A percentile compares a stretch with the other conserved stretches of the same genome.
Evolutionary conservation across 1,140 invertebrate genomes (phyloP).

Genomic region (Artemia franciscana): DNA sequence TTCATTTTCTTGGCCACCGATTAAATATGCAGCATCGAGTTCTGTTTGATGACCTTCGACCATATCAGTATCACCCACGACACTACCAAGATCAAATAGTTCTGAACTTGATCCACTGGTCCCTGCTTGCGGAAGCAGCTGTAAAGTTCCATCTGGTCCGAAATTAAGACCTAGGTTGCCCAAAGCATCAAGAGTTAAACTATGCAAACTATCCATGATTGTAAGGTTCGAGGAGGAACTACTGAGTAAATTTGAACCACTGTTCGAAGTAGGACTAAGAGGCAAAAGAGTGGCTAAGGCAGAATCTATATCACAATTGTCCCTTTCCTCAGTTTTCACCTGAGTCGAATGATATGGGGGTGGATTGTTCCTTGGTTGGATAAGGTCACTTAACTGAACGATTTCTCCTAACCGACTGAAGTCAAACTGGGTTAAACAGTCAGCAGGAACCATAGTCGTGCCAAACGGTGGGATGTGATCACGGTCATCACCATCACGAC

Average conservation of each 20-base stretch:
- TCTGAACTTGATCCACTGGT: background rate
- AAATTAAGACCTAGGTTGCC: background rate
- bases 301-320: slow-evolving; percentile 1
- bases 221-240: background rate
- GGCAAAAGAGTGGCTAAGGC: background rate
- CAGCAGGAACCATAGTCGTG: slow-evolving; percentile 29
- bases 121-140: background rate
- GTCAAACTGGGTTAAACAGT: slow-evolving; percentile 29
- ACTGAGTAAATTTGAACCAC: slow-evolving; percentile 1
- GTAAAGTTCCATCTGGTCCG: background rate
- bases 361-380: slow-evolving; percentile 5
- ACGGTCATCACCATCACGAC: slow-evolving; percentile 26
- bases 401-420: slow-evolving; percentile 44
- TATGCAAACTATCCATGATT: background rate
- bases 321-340: slow-evolving; percentile 2
- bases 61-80: background rate
- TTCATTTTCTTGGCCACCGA: background rate
- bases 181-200: background rate
- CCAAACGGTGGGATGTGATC: slow-evolving; percentile 30
- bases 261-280: slow-evolving; percentile 1
- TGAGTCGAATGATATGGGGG: slow-evolving; percentile 1
- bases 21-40: background rate
- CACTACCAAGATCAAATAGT: background rate
- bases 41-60: background rate
- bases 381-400: slow-evolving; percentile 3